Conservation (phyloP, 2,797 vertebrate species). For the Gila robusta region DNA sequence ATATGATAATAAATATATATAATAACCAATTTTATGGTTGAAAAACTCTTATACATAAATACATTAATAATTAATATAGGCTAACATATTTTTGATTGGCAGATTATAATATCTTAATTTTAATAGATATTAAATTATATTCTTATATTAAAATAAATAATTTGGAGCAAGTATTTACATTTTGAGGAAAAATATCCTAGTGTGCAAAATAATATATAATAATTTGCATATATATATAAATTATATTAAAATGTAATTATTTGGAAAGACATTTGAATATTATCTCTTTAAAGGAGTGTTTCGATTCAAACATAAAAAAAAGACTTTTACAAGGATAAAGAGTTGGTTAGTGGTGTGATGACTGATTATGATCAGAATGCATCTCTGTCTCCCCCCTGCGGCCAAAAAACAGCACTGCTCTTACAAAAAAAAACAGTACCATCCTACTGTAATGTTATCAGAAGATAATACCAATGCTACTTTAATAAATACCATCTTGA, state of each 20-base stretch:
- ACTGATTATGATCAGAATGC: neutral
- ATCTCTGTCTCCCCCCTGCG: slow-evolving; percentile 58
- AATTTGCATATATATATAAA: too few relatives aligned
- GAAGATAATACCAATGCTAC: too few relatives aligned
- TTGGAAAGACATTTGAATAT: neutral
- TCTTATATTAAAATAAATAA: too few relatives aligned
- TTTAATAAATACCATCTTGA: neutral
- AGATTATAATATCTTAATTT: neutral
- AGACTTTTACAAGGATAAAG: slow-evolving; percentile 11
- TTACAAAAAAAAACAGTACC: neutral
- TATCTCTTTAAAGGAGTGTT: neutral
- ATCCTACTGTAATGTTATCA: neutral
- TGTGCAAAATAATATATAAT: too few relatives aligned
- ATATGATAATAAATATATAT: neutral
- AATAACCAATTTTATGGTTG: neutral
- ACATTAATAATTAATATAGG: neutral
- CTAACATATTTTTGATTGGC: neutral
- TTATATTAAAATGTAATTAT: too few relatives aligned
- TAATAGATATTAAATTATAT: too few relatives aligned
- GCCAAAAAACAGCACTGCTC: neutral
- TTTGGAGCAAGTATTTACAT: neutral
- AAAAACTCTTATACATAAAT: neutral
- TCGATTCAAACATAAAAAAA: slow-evolving; percentile 7
- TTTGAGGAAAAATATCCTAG: neutral
- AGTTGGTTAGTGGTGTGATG: neutral